Conservation (phyloP, 2,797 vertebrate genomes). For the Labeo calbasu region DNA sequence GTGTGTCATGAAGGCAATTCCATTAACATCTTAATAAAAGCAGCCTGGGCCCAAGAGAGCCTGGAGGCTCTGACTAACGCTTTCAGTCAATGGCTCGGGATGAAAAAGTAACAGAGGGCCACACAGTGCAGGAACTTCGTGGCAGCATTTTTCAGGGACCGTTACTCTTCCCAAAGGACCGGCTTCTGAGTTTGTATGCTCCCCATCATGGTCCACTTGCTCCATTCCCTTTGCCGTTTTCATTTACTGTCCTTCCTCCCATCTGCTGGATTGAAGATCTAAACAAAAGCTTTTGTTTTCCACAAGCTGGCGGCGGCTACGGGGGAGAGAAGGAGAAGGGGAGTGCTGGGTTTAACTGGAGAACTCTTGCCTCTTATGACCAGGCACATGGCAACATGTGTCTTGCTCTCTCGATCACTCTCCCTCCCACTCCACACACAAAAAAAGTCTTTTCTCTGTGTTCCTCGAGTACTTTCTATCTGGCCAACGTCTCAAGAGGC, state of each 20-base stretch:
- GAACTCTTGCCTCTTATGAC: constrained; percentile 21
- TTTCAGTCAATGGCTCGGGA: constrained; percentile 31
- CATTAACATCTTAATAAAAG: constrained; percentile 84
- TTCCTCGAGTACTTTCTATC: constrained; percentile 8
- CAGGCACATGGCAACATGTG: constrained; percentile 25
- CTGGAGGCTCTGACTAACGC: constrained; percentile 67
- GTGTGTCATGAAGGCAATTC: constrained; percentile 80
- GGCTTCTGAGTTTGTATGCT: constrained; percentile 45
- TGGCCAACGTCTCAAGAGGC: constrained; percentile 3
- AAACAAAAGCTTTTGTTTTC: constrained; percentile 80
- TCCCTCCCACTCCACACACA: background rate
- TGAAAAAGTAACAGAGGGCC: constrained; percentile 59
- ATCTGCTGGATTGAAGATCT: constrained; percentile 76
- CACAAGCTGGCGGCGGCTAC: constrained; percentile 70
- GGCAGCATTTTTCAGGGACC: constrained; percentile 72
- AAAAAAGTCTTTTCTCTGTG: background rate
- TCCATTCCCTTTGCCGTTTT: constrained; percentile 63
- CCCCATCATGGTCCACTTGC: constrained; percentile 73
- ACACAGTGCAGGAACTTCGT: constrained; percentile 66
- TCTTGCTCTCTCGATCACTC: background rate
- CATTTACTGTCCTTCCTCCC: constrained; percentile 79
- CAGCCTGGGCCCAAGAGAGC: constrained; percentile 73
- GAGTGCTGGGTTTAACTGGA: constrained; percentile 58
- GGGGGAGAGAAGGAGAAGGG: constrained; percentile 57
- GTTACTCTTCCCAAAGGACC: constrained; percentile 74